These are phyloP conservation scores for Noctua fimbriata DNA, from an alignment of 2,888 invertebrate genomes.

Conservation along the genomic window DNA sequence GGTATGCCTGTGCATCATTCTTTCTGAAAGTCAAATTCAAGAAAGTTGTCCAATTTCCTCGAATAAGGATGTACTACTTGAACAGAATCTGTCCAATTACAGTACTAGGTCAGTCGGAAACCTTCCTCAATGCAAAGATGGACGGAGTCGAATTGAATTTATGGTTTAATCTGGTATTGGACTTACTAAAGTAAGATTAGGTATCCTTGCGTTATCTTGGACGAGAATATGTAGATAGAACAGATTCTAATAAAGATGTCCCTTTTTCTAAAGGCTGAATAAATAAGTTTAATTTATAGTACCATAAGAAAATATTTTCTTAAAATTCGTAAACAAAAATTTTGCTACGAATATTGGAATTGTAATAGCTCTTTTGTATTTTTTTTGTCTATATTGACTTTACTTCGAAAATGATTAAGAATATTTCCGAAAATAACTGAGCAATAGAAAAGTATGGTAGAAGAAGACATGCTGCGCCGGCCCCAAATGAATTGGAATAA, in stretches of 20 bases:
- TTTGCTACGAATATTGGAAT: not conserved
- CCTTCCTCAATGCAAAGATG: conserved; percentile 10
- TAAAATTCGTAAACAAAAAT: not conserved
- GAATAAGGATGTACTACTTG: not conserved
- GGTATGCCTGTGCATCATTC: not conserved
- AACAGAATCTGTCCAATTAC: conserved; percentile 33
- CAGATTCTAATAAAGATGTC: not conserved
- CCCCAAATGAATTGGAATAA: no score
- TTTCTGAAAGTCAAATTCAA: not conserved
- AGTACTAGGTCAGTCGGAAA: conserved; percentile 24
- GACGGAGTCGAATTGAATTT: conserved; percentile 38
- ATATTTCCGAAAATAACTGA: not conserved
- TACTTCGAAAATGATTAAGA: not conserved
- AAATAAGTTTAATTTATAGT: not conserved
- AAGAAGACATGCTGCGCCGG: no score
- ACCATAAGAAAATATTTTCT: not conserved
- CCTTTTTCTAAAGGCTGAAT: not conserved
- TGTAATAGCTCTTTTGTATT: not conserved
- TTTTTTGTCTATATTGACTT: not conserved
- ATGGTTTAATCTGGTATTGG: conserved; percentile 20
- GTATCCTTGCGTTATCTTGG: not conserved
- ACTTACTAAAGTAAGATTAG: not conserved
- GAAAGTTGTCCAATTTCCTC: not conserved
- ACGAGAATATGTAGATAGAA: not conserved
- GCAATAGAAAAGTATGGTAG: no score